Evolutionary conservation across 1,140 invertebrate genomes (phyloP).

Genomic region (Protaetia brevitarsis): DNA sequence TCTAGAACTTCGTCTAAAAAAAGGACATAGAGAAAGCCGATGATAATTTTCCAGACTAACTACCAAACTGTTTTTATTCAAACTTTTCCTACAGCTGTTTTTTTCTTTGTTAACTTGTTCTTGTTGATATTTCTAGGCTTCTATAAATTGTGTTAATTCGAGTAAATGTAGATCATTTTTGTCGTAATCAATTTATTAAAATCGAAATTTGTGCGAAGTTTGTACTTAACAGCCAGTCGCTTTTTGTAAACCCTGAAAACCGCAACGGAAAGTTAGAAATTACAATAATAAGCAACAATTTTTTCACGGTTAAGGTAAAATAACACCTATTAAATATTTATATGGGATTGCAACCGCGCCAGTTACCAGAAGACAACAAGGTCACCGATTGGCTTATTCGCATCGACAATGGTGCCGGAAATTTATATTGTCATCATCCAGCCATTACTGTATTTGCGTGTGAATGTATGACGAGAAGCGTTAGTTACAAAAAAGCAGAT

Average conservation of each 20-base stretch:
- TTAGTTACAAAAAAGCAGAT: no score
- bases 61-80: no score
- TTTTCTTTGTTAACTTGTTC: no score
- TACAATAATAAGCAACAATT: background rate
- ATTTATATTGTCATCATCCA: background rate
- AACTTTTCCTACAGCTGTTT: no score
- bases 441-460: background rate
- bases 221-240: background rate
- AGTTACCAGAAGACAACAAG: conserved; percentile 1
- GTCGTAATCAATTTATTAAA: no score
- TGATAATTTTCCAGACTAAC: no score
- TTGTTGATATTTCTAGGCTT: no score
- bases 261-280: conserved; percentile 15
- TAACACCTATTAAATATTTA: background rate
- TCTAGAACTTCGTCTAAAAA: no score
- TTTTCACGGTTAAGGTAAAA: background rate
- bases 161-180: no score
- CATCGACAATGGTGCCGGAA: background rate
- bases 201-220: no score
- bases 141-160: no score
- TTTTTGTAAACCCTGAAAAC: background rate
- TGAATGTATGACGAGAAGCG: background rate
- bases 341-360: background rate
- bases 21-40: no score
- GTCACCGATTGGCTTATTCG: conserved; percentile 1